Conservation (phyloP, 1,140 invertebrate species). For the Lepidurus arcticus region DNA sequence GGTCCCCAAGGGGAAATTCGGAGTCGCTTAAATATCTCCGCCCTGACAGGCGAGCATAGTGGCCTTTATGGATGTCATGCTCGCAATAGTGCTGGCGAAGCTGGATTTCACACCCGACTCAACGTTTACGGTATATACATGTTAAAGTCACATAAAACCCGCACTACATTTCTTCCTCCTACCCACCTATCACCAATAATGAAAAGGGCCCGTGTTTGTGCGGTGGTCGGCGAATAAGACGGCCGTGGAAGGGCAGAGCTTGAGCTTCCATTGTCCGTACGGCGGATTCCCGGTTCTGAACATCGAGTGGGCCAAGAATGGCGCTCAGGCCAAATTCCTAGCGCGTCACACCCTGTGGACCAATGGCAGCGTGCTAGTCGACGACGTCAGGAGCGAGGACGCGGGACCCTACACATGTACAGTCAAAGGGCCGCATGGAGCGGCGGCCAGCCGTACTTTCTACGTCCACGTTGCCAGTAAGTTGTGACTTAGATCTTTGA, state of each 20-base stretch:
- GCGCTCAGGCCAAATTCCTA: constrained; percentile 43
- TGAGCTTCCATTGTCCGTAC: constrained; percentile 46
- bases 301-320: constrained; percentile 44
- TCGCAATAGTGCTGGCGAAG: constrained; percentile 44
- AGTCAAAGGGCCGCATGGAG: constrained; percentile 44
- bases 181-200: neutral
- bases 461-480: constrained; percentile 48
- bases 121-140: constrained; percentile 72
- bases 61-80: constrained; percentile 77
- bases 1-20: constrained; percentile 75
- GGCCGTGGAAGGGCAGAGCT: constrained; percentile 45
- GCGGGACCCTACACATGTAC: constrained; percentile 48
- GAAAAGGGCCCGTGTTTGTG: constrained; percentile 46
- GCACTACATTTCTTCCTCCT: neutral
- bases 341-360: constrained; percentile 42
- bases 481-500: constrained; percentile 32
- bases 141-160: neutral
- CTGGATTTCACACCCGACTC: constrained; percentile 62
- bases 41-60: constrained; percentile 80
- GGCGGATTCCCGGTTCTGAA: constrained; percentile 47
- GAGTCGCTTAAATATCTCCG: constrained; percentile 83
- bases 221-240: constrained; percentile 48
- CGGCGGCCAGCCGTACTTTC: constrained; percentile 42
- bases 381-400: constrained; percentile 45
- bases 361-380: constrained; percentile 46